phyloP scores from a whole-genome alignment of 2,888 invertebrate species.

The Ormyrus labotus region DNA sequence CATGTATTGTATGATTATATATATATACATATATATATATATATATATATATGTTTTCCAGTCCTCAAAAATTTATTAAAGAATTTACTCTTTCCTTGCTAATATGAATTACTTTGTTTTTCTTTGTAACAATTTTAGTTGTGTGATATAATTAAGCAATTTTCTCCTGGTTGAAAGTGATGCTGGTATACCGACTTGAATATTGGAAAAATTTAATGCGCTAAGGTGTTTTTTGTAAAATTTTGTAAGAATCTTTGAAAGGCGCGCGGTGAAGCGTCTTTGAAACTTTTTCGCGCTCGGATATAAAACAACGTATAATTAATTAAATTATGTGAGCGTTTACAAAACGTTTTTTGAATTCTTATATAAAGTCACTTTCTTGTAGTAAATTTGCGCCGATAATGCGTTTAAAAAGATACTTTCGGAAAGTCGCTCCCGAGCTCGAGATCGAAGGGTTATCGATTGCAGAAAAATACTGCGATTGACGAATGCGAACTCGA shows the following conservation, averaged over 20 bases:
- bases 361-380: conserved; percentile 29
- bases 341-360: conserved; percentile 46
- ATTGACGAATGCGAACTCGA: neutral
- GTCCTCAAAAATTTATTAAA: conserved; percentile 53
- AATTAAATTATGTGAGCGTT: conserved; percentile 39
- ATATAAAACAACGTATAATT: conserved; percentile 17
- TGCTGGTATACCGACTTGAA: conserved; percentile 46
- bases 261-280: conserved; percentile 29
- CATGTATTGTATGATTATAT: conserved; percentile 57
- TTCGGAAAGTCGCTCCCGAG: conserved; percentile 19
- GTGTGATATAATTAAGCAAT: conserved; percentile 1
- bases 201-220: conserved; percentile 41
- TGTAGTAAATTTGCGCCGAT: conserved; percentile 35
- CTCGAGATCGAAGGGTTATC: neutral
- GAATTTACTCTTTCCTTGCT: conserved; percentile 53
- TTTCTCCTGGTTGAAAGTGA: conserved; percentile 37
- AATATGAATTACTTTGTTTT: conserved; percentile 47
- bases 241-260: conserved; percentile 46
- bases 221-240: conserved; percentile 54
- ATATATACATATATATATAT: conserved; percentile 29
- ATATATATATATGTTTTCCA: conserved; percentile 26
- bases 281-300: conserved; percentile 39
- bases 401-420: conserved; percentile 24
- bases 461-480: conserved; percentile 1
- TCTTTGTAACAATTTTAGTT: conserved; percentile 9